Base-by-base conservation (phyloP, 1,140 invertebrate genomes). In the Ectropis grisescens region DNA sequence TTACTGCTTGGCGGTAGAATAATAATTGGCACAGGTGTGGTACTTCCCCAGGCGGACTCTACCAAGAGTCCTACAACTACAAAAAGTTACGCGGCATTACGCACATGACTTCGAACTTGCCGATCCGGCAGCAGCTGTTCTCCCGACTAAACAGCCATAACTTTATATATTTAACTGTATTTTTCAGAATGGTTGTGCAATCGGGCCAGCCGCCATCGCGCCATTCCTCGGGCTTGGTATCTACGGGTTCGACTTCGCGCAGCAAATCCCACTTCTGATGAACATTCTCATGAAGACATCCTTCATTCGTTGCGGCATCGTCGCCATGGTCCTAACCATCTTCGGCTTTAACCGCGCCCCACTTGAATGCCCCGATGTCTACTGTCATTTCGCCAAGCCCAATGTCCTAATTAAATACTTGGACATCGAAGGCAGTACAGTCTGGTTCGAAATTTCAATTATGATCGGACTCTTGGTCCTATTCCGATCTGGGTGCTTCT, bases 211-310 rank as follows among this genome's bases (percentile, higher is more conserved):
- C 33, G 64, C 84, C 0, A 85, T 89, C 11, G 88, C 87, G 0
- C 87, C 87, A 0, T 84, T 88, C 30, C 83, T 89, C 22, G 87
- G 87, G 1, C 61, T 89, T 7, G 87, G 86, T 0, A 85, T 88
- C 15, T 89, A 89, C 47, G 88, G 88, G 0, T 89, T 89, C 43
- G 88, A 89, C 58, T 89, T 89, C 71, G 87, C 87, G 0, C 74
- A 84, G 13, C 71, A 82, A 13, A 87, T 89, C 11, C 81, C 87
- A 0, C 64, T 76, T 11, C 44, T 81, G 7, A 87, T 89, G 84
- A 82, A 85, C 37, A 53, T 85, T 1, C 35, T 88, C 0, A 87
- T 89, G 84, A 87, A 87, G 51, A 80, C 82, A 1, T 88, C 86
- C 19, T 89, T 88, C 59, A 78, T 89, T 16, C 71, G 88, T 10